Evolutionary conservation across 2,888 invertebrate species (phyloP).

Genomic region (Catocala sponsa): DNA sequence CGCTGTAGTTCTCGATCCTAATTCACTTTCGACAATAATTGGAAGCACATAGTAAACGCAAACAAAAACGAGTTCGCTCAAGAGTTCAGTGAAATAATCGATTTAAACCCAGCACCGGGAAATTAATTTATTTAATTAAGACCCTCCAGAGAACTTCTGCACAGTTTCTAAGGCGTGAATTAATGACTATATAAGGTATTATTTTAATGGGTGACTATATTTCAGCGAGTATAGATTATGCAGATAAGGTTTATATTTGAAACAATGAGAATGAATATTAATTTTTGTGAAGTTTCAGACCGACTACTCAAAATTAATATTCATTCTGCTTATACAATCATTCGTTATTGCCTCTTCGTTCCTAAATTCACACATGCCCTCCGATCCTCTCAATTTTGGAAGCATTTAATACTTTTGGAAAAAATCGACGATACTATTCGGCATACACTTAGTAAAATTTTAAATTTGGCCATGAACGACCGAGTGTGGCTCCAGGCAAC

Average conservation of each 20-base stretch:
- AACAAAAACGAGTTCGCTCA: conserved; percentile 30
- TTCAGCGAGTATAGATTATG: conserved; percentile 9
- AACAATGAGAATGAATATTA: neutral
- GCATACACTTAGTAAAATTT: too few species aligned
- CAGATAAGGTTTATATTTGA: neutral
- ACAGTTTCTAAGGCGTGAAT: conserved; percentile 41
- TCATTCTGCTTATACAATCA: too few species aligned
- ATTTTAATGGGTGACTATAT: conserved; percentile 36
- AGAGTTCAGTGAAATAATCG: conserved; percentile 62
- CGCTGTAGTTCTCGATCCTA: too few species aligned
- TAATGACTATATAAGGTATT: conserved; percentile 49
- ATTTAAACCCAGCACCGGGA: conserved; percentile 53
- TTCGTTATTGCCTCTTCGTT: too few species aligned
- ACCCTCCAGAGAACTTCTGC: conserved; percentile 40
- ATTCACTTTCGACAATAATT: conserved; percentile 16
- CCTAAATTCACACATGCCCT: too few species aligned
- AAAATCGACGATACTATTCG: too few species aligned
- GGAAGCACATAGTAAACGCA: conserved; percentile 41
- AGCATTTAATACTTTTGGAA: too few species aligned
- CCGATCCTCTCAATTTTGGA: too few species aligned
- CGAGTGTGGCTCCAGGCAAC: too few species aligned
- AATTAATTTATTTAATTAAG: conserved; percentile 71
- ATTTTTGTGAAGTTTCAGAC: too few species aligned
- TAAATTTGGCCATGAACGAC: too few species aligned
- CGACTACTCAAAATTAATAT: too few species aligned